Evolutionary conservation across 2,797 vertebrate species (phyloP).

Genomic region (Danio albolineatus): DNA sequence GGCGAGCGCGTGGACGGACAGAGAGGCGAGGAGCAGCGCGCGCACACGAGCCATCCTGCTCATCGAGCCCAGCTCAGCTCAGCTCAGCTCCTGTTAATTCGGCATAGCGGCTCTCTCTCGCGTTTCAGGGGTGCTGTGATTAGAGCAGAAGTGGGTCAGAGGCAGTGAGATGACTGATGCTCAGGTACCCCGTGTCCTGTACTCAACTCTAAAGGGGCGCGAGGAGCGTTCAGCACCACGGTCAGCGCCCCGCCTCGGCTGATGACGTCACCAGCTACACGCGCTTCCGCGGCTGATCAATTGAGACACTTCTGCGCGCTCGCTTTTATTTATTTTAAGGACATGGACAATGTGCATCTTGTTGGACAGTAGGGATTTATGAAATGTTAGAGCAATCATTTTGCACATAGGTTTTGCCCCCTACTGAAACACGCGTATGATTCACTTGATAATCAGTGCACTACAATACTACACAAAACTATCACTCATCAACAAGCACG

Average conservation of each 20-base stretch:
- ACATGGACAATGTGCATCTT: not conserved
- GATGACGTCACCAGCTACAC: conserved; percentile 77
- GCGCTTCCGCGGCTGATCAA: conserved; percentile 14
- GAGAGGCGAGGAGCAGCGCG: conserved; percentile 70
- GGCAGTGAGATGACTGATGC: conserved; percentile 24
- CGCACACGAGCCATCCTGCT: conserved; percentile 74
- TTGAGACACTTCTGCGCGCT: not conserved
- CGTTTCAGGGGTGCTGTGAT: conserved; percentile 31
- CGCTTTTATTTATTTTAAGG: not conserved
- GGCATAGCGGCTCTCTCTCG: conserved; percentile 57
- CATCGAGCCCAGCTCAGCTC: conserved; percentile 70
- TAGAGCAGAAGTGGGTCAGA: conserved; percentile 42
- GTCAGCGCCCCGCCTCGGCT: conserved; percentile 79
- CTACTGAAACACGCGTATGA: not conserved
- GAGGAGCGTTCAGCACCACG: conserved; percentile 75
- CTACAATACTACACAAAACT: not conserved
- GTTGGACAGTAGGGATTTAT: not conserved
- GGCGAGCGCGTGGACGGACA: conserved; percentile 69
- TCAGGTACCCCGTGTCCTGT: conserved; percentile 62
- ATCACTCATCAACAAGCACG: not conserved
- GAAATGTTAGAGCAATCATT: not conserved
- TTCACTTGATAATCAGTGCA: not conserved
- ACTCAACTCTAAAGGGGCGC: conserved; percentile 60
- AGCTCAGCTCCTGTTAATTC: conserved; percentile 63
- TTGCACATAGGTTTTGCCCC: not conserved